phyloP scores from a whole-genome alignment of 2,797 vertebrate genomes.

The Ambastaia sidthimunki region DNA sequence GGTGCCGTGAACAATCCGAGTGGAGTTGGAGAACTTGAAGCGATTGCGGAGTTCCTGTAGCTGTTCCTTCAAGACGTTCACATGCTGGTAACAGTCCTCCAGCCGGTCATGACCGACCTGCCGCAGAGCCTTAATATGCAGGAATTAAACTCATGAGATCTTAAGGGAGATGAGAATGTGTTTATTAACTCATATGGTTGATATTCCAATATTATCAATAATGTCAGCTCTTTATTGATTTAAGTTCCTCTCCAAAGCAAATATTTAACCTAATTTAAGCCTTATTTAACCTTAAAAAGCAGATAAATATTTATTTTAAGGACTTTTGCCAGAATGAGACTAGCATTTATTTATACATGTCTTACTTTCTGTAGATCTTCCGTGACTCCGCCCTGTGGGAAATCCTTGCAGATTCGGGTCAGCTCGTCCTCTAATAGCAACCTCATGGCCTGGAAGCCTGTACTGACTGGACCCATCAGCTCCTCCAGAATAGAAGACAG shows the following conservation, averaged over 20 bases:
- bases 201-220: slow-evolving; percentile 15
- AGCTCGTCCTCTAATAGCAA: slow-evolving; percentile 64
- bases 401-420: slow-evolving; percentile 60
- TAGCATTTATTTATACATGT: neutral
- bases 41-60: slow-evolving; percentile 81
- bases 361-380: slow-evolving; percentile 67
- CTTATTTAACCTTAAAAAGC: no score
- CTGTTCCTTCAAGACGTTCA: slow-evolving; percentile 77
- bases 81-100: slow-evolving; percentile 80
- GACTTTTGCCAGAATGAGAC: neutral
- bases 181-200: neutral
- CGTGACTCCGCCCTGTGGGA: slow-evolving; percentile 43
- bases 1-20: slow-evolving; percentile 79
- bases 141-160: neutral
- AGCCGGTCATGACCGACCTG: slow-evolving; percentile 75
- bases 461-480: slow-evolving; percentile 83
- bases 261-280: neutral
- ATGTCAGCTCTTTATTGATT: neutral
- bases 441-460: slow-evolving; percentile 71
- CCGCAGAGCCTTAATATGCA: slow-evolving; percentile 68
- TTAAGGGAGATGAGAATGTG: slow-evolving; percentile 56
- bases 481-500: slow-evolving; percentile 86
- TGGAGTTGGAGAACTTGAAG: slow-evolving; percentile 79
- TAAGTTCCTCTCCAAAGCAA: neutral
- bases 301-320: slow-evolving; percentile 21